These are phyloP conservation scores for Plectropomus leopardus DNA, from an alignment of 2,113 vertebrate species.

Conservation along the genomic window DNA sequence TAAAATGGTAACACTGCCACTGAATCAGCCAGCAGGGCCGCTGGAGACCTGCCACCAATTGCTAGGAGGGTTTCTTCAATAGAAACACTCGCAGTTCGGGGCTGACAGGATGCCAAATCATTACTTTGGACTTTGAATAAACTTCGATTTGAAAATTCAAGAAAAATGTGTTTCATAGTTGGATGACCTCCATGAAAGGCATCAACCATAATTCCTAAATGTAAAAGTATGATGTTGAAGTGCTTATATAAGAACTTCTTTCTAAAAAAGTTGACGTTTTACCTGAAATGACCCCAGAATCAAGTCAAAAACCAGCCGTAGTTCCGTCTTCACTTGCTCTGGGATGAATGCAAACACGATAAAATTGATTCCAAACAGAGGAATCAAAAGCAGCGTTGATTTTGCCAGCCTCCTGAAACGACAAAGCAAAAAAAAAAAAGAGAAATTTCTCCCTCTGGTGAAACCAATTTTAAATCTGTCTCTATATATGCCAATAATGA, in stretches of 20 bases:
- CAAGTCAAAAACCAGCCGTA: slow-evolving; percentile 93
- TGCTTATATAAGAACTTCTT: no score
- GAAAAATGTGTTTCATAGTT: neutral
- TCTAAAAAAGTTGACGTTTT: slow-evolving; percentile 27
- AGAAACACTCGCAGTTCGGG: slow-evolving; percentile 3
- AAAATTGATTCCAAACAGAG: slow-evolving; percentile 96
- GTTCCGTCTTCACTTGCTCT: slow-evolving; percentile 88
- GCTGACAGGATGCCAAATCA: slow-evolving; percentile 3
- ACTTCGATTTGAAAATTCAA: neutral
- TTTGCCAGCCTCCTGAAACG: slow-evolving; percentile 93
- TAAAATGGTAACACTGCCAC: slow-evolving; percentile 46
- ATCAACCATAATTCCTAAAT: neutral
- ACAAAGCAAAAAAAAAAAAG: slow-evolving; percentile 40
- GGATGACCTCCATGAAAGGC: neutral
- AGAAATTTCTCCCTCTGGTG: neutral
- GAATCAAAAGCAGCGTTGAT: slow-evolving; percentile 97
- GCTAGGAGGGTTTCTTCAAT: neutral
- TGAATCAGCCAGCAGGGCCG: slow-evolving; percentile 27
- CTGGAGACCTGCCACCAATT: slow-evolving; percentile 35
- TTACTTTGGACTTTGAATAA: slow-evolving; percentile 1
- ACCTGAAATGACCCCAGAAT: slow-evolving; percentile 97
- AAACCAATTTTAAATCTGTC: slow-evolving; percentile 52
- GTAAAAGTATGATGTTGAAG: no score
- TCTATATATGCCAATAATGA: slow-evolving; percentile 49
- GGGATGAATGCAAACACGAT: slow-evolving; percentile 96